Evolutionary conservation across 2,888 invertebrate genomes (phyloP).

Genomic region (Tiliacea citrago): DNA sequence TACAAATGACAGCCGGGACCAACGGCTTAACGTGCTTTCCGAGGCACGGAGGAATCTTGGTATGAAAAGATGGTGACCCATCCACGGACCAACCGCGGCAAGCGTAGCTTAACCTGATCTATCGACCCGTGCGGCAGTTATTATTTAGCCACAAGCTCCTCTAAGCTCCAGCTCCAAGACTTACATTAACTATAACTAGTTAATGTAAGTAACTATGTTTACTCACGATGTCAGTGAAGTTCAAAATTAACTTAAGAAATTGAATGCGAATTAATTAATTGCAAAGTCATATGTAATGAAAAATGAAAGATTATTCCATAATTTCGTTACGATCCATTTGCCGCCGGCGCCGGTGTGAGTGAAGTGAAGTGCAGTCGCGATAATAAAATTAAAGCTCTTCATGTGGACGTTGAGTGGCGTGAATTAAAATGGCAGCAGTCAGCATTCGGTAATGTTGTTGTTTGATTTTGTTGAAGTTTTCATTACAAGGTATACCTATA

Average conservation of each 20-base stretch:
- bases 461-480: neutral
- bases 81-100: too few species aligned
- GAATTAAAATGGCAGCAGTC: conserved; percentile 3
- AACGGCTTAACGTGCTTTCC: too few species aligned
- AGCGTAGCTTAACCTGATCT: too few species aligned
- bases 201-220: neutral
- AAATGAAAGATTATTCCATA: neutral
- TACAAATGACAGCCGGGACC: too few species aligned
- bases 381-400: conserved; percentile 1
- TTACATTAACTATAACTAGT: too few species aligned
- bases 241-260: neutral
- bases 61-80: too few species aligned
- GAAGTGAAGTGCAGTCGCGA: neutral
- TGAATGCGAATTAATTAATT: neutral
- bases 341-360: neutral
- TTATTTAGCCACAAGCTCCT: too few species aligned
- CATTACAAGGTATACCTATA: too few species aligned
- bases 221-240: neutral
- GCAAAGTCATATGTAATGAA: neutral
- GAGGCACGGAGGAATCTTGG: too few species aligned
- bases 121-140: too few species aligned
- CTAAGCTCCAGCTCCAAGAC: too few species aligned
- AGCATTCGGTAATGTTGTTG: neutral
- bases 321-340: neutral
- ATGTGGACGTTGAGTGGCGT: neutral